Conservation (phyloP, 2,113 vertebrate genomes). For the Chionodraco myersi region DNA sequence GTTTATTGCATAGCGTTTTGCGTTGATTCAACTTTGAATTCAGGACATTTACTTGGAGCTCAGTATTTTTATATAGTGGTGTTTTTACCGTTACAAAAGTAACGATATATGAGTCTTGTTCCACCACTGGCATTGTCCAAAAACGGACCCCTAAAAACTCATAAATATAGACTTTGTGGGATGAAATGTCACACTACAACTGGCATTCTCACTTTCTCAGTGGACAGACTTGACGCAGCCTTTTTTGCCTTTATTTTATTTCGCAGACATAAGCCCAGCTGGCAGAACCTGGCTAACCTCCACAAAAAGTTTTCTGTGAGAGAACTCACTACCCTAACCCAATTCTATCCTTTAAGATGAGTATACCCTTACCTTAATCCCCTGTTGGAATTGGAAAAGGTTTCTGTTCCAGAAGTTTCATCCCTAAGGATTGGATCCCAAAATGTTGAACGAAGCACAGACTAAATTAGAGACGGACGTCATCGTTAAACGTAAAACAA, state of each 20-base stretch:
- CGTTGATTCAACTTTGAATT: neutral
- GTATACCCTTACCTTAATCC: constrained; percentile 69
- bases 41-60: neutral
- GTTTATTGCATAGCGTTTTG: neutral
- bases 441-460: constrained; percentile 49
- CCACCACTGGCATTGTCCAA: neutral
- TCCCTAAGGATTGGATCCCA: constrained; percentile 58
- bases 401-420: constrained; percentile 66
- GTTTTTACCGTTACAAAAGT: neutral
- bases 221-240: constrained; percentile 10
- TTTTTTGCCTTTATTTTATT: constrained; percentile 12
- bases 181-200: constrained; percentile 27
- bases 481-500: constrained; percentile 6
- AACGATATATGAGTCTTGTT: neutral
- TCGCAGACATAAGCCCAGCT: constrained; percentile 34
- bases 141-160: constrained; percentile 1
- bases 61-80: neutral
- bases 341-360: constrained; percentile 79
- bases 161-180: neutral
- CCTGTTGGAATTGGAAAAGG: constrained; percentile 70
- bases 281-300: constrained; percentile 48
- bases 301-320: constrained; percentile 58
- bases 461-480: constrained; percentile 32
- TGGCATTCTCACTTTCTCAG: constrained; percentile 26
- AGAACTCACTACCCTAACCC: constrained; percentile 69